Evolutionary conservation across 2,113 vertebrate species (phyloP), one percentile per base, ranked within the genome.

Genomic region (Telmatochromis sp.): DNA sequence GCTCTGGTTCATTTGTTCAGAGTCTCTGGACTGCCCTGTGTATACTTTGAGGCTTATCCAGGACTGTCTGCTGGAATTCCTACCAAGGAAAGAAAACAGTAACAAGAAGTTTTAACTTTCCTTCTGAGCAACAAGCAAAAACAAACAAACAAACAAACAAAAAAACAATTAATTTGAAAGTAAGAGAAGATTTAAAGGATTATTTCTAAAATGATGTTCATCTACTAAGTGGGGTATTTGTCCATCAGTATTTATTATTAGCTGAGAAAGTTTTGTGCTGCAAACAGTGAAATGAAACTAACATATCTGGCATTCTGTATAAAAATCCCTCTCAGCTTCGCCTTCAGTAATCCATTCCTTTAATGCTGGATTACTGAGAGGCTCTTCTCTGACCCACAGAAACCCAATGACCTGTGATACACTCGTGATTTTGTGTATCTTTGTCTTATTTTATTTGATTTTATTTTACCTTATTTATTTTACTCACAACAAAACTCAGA

Each of bases 221-320:
- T 58, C 57, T 9, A 15, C 7, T 60, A 0, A 17, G 26, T 0
- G 54, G 0, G 54, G 0, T 57, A 28, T 57, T 57, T 57, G 54
- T 57, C 55, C 55, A 15, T 58, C 13, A 58, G 55, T 0, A 58
- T 58, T 58, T 26, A 26, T 26, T 26, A 26, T 26, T 4, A 26
- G 26, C 4, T 26, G 23, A 58, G 55, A 58, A 58, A 9, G 26
- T 58, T 58, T 58, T 58, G 26, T 58, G 55, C 13, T 9, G 13
- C 55, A 58, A 58, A 58, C 26, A 28, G 55, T 58, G 55, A 58
- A 58, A 58, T 31, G 26, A 26, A 26, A 26, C 26, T 26, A 26
- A 26, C 26, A 26, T 26, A 26, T 26, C 26, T 26, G 26, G 14
- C 1, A 58, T 60, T 60, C 57, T 31, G 57, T 6, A 17, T 60